Conservation (phyloP, 2,113 vertebrate species). For the Echinops telfairi region DNA sequence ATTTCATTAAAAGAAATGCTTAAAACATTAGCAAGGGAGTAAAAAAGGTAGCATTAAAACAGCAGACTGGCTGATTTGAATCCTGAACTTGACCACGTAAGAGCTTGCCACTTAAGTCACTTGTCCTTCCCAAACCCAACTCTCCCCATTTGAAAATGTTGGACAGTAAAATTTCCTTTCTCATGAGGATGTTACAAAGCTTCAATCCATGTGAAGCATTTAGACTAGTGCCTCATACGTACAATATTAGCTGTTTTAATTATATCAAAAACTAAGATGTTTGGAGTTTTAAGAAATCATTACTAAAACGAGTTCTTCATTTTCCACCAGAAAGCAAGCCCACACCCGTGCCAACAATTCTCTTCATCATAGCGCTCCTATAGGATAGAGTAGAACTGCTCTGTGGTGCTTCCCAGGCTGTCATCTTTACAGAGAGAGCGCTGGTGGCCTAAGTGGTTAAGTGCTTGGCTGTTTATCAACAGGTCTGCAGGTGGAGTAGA, state of each 20-base stretch:
- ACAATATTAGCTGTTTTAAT: slow-evolving; percentile 10
- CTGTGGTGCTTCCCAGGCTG: neutral
- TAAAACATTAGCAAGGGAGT: neutral
- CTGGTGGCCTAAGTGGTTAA: neutral
- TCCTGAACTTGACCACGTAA: neutral
- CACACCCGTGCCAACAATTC: neutral
- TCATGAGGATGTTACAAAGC: neutral
- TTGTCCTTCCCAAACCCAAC: neutral
- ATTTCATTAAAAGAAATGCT: neutral
- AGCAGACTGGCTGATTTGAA: neutral
- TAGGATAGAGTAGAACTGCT: neutral
- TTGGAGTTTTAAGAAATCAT: neutral
- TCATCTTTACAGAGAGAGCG: neutral
- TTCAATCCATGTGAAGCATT: slow-evolving; percentile 15
- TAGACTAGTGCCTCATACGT: neutral
- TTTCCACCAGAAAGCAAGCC: neutral
- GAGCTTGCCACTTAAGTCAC: neutral
- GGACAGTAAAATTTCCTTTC: slow-evolving; percentile 1
- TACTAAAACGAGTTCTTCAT: slow-evolving; percentile 49
- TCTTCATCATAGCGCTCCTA: neutral
- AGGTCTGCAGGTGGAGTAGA: no score
- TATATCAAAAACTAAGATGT: slow-evolving; percentile 14
- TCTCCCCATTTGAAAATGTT: slow-evolving; percentile 3
- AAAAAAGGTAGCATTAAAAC: neutral
- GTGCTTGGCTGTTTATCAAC: neutral